Percentiles rank a stretch among this genome's conserved stretches.
Conservation (phyloP, 2,113 vertebrate genomes). For the Syngnathoides biaculeatus region DNA sequence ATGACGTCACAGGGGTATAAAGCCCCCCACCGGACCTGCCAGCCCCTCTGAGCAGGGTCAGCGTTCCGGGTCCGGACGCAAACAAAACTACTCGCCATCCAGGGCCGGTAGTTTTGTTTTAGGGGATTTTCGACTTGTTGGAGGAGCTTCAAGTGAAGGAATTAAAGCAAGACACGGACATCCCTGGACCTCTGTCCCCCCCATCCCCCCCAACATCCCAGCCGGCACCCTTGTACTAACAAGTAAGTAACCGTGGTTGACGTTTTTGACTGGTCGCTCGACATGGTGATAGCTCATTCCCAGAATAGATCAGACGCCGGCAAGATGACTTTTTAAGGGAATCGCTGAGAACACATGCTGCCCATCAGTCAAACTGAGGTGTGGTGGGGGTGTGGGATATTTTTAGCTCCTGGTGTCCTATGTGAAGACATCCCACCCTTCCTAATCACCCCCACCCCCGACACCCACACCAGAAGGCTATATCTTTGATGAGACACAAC, state of each 20-base stretch:
- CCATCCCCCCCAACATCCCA: slow-evolving; percentile 68
- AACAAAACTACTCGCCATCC: slow-evolving; percentile 90
- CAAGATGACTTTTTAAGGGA: slow-evolving; percentile 99
- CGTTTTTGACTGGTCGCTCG: no score
- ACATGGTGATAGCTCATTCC: slow-evolving; percentile 72
- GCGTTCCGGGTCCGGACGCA: slow-evolving; percentile 95
- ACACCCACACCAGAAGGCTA: slow-evolving; percentile 1
- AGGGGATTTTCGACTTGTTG: slow-evolving; percentile 72
- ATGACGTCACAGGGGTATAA: slow-evolving; percentile 81
- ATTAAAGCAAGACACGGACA: slow-evolving; percentile 77
- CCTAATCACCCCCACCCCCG: background rate
- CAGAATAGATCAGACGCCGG: slow-evolving; percentile 86
- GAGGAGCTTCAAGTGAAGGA: slow-evolving; percentile 77
- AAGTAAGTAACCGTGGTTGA: slow-evolving; percentile 79
- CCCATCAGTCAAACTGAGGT: slow-evolving; percentile 83
- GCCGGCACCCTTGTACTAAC: slow-evolving; percentile 89
- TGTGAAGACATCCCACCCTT: background rate
- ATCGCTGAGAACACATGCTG: slow-evolving; percentile 94
- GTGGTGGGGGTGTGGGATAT: slow-evolving; percentile 66
- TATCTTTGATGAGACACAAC: slow-evolving; percentile 31
- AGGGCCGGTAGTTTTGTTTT: slow-evolving; percentile 84
- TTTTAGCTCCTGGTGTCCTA: slow-evolving; percentile 86
- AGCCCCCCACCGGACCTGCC: slow-evolving; percentile 74
- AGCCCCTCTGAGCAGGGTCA: slow-evolving; percentile 89
- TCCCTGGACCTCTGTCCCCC: slow-evolving; percentile 72